Evolutionary conservation across 2,888 invertebrate species (phyloP), one percentile per base, ranked within the genome.

Genomic region (Auanema freiburgensis): DNA sequence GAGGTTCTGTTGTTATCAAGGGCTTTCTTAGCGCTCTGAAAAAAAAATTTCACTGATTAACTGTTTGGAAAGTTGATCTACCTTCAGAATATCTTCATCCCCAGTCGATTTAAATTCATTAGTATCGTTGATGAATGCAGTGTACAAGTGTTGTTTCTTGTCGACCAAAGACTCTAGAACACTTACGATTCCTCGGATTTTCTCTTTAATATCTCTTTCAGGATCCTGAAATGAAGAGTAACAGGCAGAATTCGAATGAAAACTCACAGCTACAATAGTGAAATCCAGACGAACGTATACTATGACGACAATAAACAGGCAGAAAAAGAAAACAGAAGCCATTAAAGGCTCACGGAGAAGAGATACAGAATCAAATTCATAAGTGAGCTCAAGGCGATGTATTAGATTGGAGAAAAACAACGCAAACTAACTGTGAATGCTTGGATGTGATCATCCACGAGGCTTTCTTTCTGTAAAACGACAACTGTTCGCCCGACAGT

Each of bases 401-500:
- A 12, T 25, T 65, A 63, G 24, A 52, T 52, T 12, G 42, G 14
- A 24, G 57, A 42, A 57, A 10, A 12, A 12, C 11, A 12, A 49
- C 6, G 50, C 49, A 50, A n/a, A 60, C 65, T 49, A 65, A 79
- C 80, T 10, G 78, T 77, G 84, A 98, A 92, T 85, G 93, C 92
- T 85, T 93, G 91, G 81, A 97, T 97, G 84, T 98, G 98, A 83
- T 92, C 91, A 83, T 97, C 95, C 0, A 95, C 93, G 67, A 98
- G 86, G 86, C 96, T 94, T 21, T 86, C 88, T 74, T 87, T 87
- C 85, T 92, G 91, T 1, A 88, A 88, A 60, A 95, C 89, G 59
- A 98, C 88, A 0, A 96, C 93, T 0, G 93, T 91, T 59, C 98
- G 90, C 0, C 96, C 98, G 75, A 90, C 89, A 0, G 92, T 92